These are phyloP conservation scores for Latrodectus elegans DNA, from an alignment of 2,888 invertebrate genomes.

Conservation along the genomic window DNA sequence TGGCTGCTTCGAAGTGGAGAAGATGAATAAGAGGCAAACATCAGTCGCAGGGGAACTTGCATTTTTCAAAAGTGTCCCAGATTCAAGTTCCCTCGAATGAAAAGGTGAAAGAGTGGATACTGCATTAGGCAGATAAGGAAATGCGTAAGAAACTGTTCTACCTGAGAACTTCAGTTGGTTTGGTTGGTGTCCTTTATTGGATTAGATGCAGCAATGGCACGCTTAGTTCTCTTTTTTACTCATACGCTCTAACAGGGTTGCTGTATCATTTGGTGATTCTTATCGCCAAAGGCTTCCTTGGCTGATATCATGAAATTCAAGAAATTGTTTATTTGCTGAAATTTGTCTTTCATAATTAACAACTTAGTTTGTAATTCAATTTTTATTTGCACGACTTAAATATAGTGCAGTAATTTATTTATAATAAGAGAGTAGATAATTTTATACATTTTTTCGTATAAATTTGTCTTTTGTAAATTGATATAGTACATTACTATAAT, in stretches of 20 bases:
- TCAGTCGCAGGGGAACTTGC: constrained; percentile 42
- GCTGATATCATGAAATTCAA: too few relatives aligned
- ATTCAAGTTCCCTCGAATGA: constrained; percentile 52
- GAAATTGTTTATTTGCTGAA: too few relatives aligned
- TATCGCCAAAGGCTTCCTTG: not conserved
- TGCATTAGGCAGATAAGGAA: constrained; percentile 64
- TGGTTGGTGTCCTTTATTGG: constrained; percentile 60
- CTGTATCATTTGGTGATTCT: constrained; percentile 25
- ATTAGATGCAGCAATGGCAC: constrained; percentile 59
- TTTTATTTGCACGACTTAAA: too few relatives aligned
- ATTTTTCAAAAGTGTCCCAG: constrained; percentile 64
- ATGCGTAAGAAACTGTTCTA: constrained; percentile 50
- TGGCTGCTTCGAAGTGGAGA: constrained; percentile 36
- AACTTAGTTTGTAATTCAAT: too few relatives aligned
- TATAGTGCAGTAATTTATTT: too few relatives aligned
- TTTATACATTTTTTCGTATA: too few relatives aligned
- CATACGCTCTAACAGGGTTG: constrained; percentile 44
- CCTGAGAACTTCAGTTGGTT: constrained; percentile 41
- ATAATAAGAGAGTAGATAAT: too few relatives aligned
- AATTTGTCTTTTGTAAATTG: too few relatives aligned
- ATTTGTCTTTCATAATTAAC: too few relatives aligned
- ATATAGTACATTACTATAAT: too few relatives aligned
- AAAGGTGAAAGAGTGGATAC: constrained; percentile 63
- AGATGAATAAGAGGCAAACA: constrained; percentile 21
- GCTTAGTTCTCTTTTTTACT: constrained; percentile 57